Evolutionary conservation across 2,113 vertebrate species (phyloP).

Genomic region (Megaleporinus macrocephalus): DNA sequence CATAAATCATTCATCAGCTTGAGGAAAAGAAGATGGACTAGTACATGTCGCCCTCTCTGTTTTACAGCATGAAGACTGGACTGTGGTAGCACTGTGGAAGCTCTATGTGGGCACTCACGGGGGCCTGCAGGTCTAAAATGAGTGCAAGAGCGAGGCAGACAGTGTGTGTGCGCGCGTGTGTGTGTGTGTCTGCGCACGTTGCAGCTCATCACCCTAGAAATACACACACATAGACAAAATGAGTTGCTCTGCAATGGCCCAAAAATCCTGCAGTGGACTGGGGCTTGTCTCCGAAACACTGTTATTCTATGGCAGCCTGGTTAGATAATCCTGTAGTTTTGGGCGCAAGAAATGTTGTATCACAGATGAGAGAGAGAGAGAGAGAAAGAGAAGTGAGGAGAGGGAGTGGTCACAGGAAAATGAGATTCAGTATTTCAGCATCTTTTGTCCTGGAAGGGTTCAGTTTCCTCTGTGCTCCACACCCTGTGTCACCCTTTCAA

Average conservation of each 20-base stretch:
- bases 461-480: constrained; percentile 30
- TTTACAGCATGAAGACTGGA: background rate
- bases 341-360: background rate
- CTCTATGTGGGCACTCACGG: background rate
- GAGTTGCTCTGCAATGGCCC: background rate
- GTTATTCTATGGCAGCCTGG: background rate
- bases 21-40: background rate
- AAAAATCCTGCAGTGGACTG: background rate
- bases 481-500: constrained; percentile 21
- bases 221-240: background rate
- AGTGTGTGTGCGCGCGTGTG: background rate
- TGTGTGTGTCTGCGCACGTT: background rate
- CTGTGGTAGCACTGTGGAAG: background rate
- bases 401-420: constrained; percentile 33
- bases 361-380: background rate
- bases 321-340: background rate
- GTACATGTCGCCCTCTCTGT: background rate
- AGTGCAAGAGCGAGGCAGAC: background rate
- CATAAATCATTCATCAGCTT: background rate
- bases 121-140: background rate
- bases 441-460: constrained; percentile 37
- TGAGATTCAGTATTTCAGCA: constrained; percentile 22
- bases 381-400: constrained; percentile 11
- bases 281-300: background rate
- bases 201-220: background rate